A percentile compares a stretch with the other conserved stretches of the same genome.
Evolutionary conservation across 2,888 invertebrate species (phyloP).

Genomic region (Odontothrips loti): DNA sequence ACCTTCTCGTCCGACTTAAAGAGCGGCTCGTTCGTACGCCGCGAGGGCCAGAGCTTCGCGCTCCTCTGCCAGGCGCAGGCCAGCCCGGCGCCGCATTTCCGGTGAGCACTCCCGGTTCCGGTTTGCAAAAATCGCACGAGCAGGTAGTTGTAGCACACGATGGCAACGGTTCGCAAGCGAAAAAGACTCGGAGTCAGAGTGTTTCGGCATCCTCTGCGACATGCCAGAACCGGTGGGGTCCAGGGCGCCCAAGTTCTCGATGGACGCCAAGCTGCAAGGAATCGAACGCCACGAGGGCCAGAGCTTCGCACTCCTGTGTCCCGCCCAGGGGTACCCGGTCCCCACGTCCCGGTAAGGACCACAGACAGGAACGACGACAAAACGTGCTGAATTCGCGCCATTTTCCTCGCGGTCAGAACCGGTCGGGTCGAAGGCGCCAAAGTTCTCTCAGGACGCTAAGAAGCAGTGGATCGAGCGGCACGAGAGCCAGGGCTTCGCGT

Average conservation of each 20-base stretch:
- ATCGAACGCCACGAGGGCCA: conserved; percentile 44
- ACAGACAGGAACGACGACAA: background rate
- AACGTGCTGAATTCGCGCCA: background rate
- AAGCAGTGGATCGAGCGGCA: conserved; percentile 38
- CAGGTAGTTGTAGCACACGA: background rate
- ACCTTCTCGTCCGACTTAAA: conserved; percentile 58
- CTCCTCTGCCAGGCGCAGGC: conserved; percentile 36
- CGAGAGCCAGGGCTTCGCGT: conserved; percentile 48
- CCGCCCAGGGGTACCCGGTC: conserved; percentile 56
- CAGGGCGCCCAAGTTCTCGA: conserved; percentile 60
- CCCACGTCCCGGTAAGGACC: conserved; percentile 50
- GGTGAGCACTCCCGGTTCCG: conserved; percentile 47
- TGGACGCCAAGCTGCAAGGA: conserved; percentile 44
- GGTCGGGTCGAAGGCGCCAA: conserved; percentile 60
- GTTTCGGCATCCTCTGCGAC: too few species aligned
- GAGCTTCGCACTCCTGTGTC: conserved; percentile 51
- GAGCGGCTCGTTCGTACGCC: conserved; percentile 56
- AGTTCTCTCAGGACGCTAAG: conserved; percentile 53
- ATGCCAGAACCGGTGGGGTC: conserved; percentile 64
- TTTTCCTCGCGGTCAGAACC: conserved; percentile 51
- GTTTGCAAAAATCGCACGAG: background rate
- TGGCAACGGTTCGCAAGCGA: conserved; percentile 18
- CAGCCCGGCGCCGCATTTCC: conserved; percentile 53
- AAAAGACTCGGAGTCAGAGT: too few species aligned
- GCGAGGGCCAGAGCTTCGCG: conserved; percentile 44